Evolutionary conservation across 1,140 invertebrate species (phyloP).

Genomic region (Heliconius hermathena): DNA sequence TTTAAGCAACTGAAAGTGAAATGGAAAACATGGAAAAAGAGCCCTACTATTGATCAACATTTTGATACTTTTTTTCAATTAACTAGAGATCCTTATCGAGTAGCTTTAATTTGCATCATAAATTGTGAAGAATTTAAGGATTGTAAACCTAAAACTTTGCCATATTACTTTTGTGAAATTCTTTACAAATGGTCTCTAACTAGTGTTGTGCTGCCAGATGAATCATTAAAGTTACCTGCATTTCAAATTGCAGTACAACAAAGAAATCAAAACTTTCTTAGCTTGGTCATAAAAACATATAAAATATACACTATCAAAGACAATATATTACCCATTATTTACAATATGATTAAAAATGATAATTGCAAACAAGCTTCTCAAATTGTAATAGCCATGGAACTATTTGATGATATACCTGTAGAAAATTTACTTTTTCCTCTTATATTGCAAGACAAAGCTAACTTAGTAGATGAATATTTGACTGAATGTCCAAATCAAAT

Average conservation of each 20-base stretch:
- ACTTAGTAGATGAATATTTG: conserved; percentile 86
- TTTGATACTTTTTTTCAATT: conserved; percentile 57
- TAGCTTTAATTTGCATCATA: conserved; percentile 62
- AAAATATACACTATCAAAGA: conserved; percentile 62
- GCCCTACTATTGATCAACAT: conserved; percentile 55
- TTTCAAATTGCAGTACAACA: conserved; percentile 69
- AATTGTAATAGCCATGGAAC: conserved; percentile 83
- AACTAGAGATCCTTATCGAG: conserved; percentile 56
- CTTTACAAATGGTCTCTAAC: conserved; percentile 61
- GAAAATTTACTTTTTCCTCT: conserved; percentile 87
- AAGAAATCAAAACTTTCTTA: conserved; percentile 66
- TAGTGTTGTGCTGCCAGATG: conserved; percentile 49
- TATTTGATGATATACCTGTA: conserved; percentile 85
- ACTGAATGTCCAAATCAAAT: conserved; percentile 83
- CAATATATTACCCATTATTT: conserved; percentile 61
- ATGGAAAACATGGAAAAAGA: conserved; percentile 75
- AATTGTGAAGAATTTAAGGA: conserved; percentile 73
- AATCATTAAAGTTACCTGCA: conserved; percentile 65
- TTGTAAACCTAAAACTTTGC: conserved; percentile 71
- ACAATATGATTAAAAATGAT: conserved; percentile 69
- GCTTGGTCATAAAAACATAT: conserved; percentile 65
- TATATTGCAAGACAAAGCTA: conserved; percentile 87
- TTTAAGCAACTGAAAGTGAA: conserved; percentile 59
- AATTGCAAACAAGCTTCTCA: conserved; percentile 84
- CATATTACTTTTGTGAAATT: conserved; percentile 68